phyloP scores from a whole-genome alignment of 2,113 vertebrate genomes.

The Phainopepla nitens region DNA sequence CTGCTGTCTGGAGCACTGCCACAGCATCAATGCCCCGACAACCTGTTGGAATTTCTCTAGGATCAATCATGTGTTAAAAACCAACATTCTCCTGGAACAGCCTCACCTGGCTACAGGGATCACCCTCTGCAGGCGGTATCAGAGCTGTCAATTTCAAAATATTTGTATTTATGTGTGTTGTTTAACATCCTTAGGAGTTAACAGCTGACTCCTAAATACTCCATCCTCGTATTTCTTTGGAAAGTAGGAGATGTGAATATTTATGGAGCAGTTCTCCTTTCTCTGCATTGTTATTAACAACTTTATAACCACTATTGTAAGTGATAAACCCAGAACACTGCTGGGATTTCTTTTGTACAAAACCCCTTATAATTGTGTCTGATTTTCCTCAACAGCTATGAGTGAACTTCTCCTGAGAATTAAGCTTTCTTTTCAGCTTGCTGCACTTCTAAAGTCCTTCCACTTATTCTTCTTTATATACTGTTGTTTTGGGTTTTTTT shows the following conservation, averaged over 20 bases:
- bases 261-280: background rate
- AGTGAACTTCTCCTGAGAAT: background rate
- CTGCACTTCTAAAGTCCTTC: background rate
- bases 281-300: background rate
- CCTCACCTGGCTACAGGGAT: background rate
- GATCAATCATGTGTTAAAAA: background rate
- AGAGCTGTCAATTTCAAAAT: background rate
- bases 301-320: background rate
- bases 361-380: background rate
- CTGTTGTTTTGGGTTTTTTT: background rate
- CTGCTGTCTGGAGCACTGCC: background rate
- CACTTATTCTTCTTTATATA: background rate
- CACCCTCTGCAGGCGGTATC: background rate
- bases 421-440: background rate
- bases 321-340: background rate
- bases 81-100: background rate
- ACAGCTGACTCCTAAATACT: background rate
- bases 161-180: background rate
- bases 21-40: background rate
- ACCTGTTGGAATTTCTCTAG: background rate
- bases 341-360: background rate
- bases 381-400: background rate
- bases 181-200: background rate
- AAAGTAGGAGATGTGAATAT: background rate
- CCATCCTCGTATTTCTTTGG: background rate